Percentiles rank a stretch among this genome's conserved stretches.
Evolutionary conservation across 2,797 vertebrate species (phyloP).

Genomic region (Heteromormyrus szaboi): DNA sequence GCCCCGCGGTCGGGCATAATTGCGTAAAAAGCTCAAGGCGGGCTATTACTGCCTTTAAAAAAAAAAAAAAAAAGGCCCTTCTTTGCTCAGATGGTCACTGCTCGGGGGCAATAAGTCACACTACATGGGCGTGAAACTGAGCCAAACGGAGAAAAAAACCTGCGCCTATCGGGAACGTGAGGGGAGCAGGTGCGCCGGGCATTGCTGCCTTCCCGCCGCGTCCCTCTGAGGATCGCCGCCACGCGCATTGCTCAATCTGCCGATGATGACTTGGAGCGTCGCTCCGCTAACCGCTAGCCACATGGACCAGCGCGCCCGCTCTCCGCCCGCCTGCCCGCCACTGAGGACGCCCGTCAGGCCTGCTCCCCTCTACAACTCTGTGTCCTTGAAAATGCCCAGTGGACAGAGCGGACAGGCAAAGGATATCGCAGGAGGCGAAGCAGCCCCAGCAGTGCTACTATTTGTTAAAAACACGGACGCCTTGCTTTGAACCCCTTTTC

Average conservation of each 20-base stretch:
- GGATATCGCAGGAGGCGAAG: not conserved
- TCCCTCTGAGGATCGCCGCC: not conserved
- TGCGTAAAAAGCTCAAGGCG: not conserved
- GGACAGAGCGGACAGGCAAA: not conserved
- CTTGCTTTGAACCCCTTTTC: not conserved
- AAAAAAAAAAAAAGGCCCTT: not conserved
- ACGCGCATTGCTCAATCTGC: not conserved
- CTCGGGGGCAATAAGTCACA: constrained; percentile 15
- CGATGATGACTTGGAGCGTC: not conserved
- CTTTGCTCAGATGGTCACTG: constrained; percentile 13
- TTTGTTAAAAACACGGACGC: not conserved
- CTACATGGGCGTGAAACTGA: not conserved
- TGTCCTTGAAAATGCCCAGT: constrained; percentile 3
- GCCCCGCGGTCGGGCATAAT: not conserved
- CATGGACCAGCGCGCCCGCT: not conserved
- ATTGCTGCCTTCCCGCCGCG: not conserved
- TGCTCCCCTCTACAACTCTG: not conserved
- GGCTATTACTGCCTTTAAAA: not conserved
- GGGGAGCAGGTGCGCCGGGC: constrained; percentile 1
- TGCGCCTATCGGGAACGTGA: not conserved
- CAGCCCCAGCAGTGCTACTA: not conserved
- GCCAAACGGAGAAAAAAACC: not conserved
- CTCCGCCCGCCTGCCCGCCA: not conserved
- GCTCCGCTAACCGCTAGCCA: not conserved
- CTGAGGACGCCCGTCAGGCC: not conserved